Percentiles rank a stretch among this genome's conserved stretches.
phyloP scores from a whole-genome alignment of 2,113 vertebrate genomes.

The Calyptommatus sinebrachiatus region DNA sequence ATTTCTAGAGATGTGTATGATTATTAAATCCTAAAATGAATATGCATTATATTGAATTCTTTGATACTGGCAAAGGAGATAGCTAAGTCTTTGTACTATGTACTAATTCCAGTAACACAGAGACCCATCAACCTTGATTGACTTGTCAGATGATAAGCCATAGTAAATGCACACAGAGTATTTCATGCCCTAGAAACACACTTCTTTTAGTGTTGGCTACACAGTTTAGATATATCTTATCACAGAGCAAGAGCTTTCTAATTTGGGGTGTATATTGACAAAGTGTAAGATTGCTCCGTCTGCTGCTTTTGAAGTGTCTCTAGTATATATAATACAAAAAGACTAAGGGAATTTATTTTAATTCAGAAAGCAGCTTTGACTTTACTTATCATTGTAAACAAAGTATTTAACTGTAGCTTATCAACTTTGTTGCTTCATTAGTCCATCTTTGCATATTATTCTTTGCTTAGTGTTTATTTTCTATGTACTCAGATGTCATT shows the following conservation, averaged over 20 bases:
- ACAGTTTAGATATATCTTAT: not conserved
- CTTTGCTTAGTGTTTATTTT: not conserved
- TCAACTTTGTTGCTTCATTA: not conserved
- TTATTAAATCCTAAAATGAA: not conserved
- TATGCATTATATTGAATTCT: too few relatives aligned
- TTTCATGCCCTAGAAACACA: not conserved
- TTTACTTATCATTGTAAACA: not conserved
- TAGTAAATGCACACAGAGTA: not conserved
- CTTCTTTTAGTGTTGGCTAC: not conserved
- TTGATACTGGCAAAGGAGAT: not conserved
- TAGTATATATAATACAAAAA: not conserved
- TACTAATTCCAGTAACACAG: not conserved
- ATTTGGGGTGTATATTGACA: not conserved
- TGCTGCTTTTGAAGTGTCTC: not conserved
- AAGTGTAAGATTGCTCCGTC: not conserved
- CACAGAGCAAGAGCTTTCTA: not conserved
- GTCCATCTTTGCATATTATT: not conserved
- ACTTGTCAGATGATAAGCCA: constrained; percentile 16
- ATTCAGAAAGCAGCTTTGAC: not conserved
- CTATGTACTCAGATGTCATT: not conserved
- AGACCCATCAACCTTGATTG: not conserved
- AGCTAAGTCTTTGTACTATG: not conserved
- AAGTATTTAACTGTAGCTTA: not conserved
- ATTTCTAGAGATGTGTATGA: not conserved
- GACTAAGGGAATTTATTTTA: not conserved